These are phyloP conservation scores for Tetragonula clypearis DNA, from an alignment of 1,140 invertebrate genomes.

Conservation along the genomic window DNA sequence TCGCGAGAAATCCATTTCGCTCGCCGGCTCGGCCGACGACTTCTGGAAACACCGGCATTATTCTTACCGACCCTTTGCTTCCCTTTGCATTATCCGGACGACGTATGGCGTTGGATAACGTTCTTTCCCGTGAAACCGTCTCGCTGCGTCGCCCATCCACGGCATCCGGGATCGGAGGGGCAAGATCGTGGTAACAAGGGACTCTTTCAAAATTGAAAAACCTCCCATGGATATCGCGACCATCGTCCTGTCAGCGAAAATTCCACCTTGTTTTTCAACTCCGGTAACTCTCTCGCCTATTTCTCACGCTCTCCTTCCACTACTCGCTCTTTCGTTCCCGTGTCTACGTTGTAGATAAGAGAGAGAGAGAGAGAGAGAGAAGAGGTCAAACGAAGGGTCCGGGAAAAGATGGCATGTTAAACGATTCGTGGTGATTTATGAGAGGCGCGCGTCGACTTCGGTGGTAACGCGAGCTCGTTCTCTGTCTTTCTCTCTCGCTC, in stretches of 20 bases:
- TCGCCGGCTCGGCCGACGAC: constrained; percentile 44
- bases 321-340: too few relatives aligned
- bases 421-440: constrained; percentile 27
- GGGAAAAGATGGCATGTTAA: background rate
- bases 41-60: constrained; percentile 67
- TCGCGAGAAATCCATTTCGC: constrained; percentile 66
- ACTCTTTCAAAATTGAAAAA: constrained; percentile 26
- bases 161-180: too few relatives aligned
- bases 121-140: constrained; percentile 44
- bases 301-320: too few relatives aligned
- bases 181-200: background rate
- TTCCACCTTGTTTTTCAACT: background rate
- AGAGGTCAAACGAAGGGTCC: background rate
- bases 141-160: constrained; percentile 2
- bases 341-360: background rate
- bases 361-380: background rate
- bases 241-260: constrained; percentile 2
- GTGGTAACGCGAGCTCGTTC: constrained; percentile 5
- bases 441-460: background rate
- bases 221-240: background rate
- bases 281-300: background rate
- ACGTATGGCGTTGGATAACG: constrained; percentile 63
- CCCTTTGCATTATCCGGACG: constrained; percentile 64
- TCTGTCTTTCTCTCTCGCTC: background rate
- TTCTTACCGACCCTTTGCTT: constrained; percentile 64